Evolutionary conservation across 1,140 invertebrate genomes (phyloP), one percentile per base, ranked within the genome.

Genomic region (Frieseomelitta varia): DNA sequence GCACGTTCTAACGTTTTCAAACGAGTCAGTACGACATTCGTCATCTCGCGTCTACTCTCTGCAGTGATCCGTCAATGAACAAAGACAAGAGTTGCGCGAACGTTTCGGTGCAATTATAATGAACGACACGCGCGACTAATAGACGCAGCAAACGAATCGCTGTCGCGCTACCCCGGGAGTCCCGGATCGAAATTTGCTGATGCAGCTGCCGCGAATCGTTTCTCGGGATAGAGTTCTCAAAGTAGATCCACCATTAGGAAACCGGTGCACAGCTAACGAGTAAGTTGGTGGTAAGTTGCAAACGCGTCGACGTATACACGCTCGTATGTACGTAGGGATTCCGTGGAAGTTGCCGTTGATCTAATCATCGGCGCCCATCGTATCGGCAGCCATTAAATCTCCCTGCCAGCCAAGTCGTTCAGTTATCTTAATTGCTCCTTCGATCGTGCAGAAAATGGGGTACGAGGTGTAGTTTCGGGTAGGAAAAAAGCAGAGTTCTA

Each of bases 241-340:
- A 75, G 55, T 76, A 56, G 71, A 75, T 76, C 67, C 61, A 51
- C 61, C 72, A 75, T 81, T 81, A 75, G 58, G 51, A 75, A 39
- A 2, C 39, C 55, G 55, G 39, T n/a, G 14, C 39, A 4, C 10
- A 15, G 12, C 24, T 55, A 71, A 81, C 80, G 58, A 75, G 34
- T 63, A 67, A 47, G 6, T 34, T 78, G 8, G 17, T 12, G 3
- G 12, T 8, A 53, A 79, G 12, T 73, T 73, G 27, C 21, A 55
- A 39, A 79, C 30, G 21, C 24, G 53, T 47, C 24, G 24, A 17
- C 12, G 24, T 34, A 6, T 11, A 14, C 58, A 39, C 19, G 10
- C 39, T 56, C 30, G 27, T 61, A 61, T 12, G 19, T 47, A 61
- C 19, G 19, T 47, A 53, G 19, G 27, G 19, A 74, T 47, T 55